Evolutionary conservation across 23 tunicate genomes (phyloP).

Genomic region (Styela clava): DNA sequence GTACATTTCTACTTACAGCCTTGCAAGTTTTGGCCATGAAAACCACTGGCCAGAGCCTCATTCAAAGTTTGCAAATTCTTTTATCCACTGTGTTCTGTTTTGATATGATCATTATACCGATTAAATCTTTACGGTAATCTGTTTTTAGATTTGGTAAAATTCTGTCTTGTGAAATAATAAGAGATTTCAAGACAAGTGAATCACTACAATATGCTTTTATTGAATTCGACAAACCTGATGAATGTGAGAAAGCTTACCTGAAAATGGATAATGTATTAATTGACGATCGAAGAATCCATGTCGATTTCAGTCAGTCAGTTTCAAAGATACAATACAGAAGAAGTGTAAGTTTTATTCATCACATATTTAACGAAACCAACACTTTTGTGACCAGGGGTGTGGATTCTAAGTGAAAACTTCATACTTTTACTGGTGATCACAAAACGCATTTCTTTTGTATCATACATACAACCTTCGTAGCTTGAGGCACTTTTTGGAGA

Average conservation of each 20-base stretch:
- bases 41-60: no score
- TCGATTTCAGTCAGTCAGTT: constrained; percentile 99
- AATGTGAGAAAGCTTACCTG: constrained; percentile 88
- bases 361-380: neutral
- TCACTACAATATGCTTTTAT: constrained; percentile 96
- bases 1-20: no score
- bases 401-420: no score
- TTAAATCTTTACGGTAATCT: neutral
- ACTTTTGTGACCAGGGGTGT: no score
- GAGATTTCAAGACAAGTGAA: constrained; percentile 80
- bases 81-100: no score
- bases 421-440: no score
- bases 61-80: no score
- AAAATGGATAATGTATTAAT: constrained; percentile 99
- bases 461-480: no score
- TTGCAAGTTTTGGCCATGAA: no score
- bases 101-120: no score
- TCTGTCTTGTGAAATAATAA: constrained; percentile 79
- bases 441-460: no score
- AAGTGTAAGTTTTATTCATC: constrained; percentile 10
- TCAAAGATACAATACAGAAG: constrained; percentile 52
- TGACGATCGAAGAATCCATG: constrained; percentile 98
- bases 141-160: constrained; percentile 71
- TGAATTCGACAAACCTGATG: constrained; percentile 83
- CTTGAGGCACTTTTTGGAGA: no score